Evolutionary conservation across 1,140 invertebrate genomes (phyloP).

Genomic region (Lycorma delicatula): DNA sequence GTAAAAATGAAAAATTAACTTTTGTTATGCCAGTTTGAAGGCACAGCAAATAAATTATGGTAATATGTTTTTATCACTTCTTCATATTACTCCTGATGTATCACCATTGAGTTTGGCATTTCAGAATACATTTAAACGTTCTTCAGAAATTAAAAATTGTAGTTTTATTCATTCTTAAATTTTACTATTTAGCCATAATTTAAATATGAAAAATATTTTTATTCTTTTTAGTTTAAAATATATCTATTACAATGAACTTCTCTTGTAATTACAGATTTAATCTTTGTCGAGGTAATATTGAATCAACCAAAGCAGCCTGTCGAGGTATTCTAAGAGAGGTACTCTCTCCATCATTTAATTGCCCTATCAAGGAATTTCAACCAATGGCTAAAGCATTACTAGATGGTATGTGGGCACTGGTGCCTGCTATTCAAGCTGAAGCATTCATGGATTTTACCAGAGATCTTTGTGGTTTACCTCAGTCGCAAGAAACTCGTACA

Average conservation of each 20-base stretch:
- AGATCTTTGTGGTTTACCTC: slow-evolving; percentile 19
- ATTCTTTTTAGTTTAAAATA: neutral
- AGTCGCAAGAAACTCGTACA: neutral
- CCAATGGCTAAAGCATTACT: slow-evolving; percentile 40
- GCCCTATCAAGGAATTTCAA: slow-evolving; percentile 42
- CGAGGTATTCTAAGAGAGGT: slow-evolving; percentile 36
- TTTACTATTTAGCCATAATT: neutral
- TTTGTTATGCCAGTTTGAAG: too few relatives aligned
- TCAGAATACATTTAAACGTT: too few relatives aligned
- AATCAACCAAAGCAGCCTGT: slow-evolving; percentile 40
- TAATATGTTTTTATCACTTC: too few relatives aligned
- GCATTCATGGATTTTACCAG: slow-evolving; percentile 39
- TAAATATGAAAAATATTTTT: neutral
- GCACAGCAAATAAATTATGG: too few relatives aligned
- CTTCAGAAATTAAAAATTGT: neutral
- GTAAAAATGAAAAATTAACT: too few relatives aligned
- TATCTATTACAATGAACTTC: too few relatives aligned
- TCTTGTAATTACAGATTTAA: slow-evolving; percentile 43
- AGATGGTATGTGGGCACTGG: slow-evolving; percentile 40
- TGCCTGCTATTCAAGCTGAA: slow-evolving; percentile 36
- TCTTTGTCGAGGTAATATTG: slow-evolving; percentile 39
- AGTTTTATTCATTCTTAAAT: neutral
- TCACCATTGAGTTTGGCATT: too few relatives aligned
- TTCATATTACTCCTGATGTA: too few relatives aligned
- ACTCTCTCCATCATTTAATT: slow-evolving; percentile 37